Evolutionary conservation across 1,140 invertebrate species (phyloP).

Genomic region (Galleria mellonella): DNA sequence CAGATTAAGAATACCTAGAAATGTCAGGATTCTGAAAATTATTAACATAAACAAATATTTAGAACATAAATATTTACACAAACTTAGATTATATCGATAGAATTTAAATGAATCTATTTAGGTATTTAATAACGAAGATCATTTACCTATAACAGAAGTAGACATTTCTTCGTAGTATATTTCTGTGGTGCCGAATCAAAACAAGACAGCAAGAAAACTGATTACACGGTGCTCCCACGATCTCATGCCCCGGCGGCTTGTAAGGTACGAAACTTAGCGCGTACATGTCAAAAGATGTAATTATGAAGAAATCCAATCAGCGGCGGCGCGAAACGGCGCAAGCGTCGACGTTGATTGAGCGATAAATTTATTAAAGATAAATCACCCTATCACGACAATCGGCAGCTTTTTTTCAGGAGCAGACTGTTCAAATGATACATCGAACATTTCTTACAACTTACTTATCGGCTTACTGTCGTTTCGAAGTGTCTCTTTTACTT

Average conservation of each 20-base stretch:
- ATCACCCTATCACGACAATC: slow-evolving; percentile 65
- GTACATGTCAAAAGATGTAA: slow-evolving; percentile 73
- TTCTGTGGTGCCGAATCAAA: slow-evolving; percentile 48
- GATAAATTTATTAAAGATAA: slow-evolving; percentile 71
- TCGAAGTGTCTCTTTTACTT: too few species aligned
- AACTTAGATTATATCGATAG: too few species aligned
- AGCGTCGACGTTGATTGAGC: slow-evolving; percentile 68
- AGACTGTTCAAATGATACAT: too few species aligned
- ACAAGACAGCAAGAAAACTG: slow-evolving; percentile 67
- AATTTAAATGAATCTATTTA: too few species aligned
- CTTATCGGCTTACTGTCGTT: too few species aligned
- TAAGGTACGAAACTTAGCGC: slow-evolving; percentile 68
- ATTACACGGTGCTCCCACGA: slow-evolving; percentile 71
- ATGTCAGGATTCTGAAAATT: too few species aligned
- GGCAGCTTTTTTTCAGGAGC: slow-evolving; percentile 25
- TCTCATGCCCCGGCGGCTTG: slow-evolving; percentile 56
- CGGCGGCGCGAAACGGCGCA: slow-evolving; percentile 40
- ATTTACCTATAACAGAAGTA: background rate
- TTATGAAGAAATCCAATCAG: slow-evolving; percentile 73
- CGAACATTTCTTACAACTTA: too few species aligned
- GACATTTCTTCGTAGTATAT: slow-evolving; percentile 10
- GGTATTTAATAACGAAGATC: too few species aligned
- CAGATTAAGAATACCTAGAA: too few species aligned
- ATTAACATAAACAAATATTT: too few species aligned
- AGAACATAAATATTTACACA: background rate